These are phyloP conservation scores for Micromussa lordhowensis DNA, from an alignment of 92 coral and sea anemone species.

Conservation along the genomic window DNA sequence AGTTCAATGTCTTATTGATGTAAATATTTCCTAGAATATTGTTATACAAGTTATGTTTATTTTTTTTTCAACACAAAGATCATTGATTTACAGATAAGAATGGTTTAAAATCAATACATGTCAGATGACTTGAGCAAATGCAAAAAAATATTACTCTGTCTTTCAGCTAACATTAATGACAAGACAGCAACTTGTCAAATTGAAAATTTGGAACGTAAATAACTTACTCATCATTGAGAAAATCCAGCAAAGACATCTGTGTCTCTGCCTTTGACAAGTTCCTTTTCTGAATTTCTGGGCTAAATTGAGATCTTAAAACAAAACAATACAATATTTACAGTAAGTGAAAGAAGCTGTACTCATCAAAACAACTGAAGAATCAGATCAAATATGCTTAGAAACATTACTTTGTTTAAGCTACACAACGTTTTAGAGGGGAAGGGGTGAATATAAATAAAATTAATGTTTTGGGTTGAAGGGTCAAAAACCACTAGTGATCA, in stretches of 20 bases:
- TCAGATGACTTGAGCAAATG: not conserved
- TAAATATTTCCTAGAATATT: not conserved
- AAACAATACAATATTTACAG: not conserved
- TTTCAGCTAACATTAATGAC: not conserved
- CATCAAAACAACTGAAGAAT: not conserved
- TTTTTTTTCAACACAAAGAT: too few relatives aligned
- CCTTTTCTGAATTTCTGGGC: conserved; percentile 47
- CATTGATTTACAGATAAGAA: too few relatives aligned
- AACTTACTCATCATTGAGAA: conserved; percentile 78
- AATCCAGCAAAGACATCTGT: conserved; percentile 69
- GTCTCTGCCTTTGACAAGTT: conserved; percentile 63
- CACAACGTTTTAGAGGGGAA: too few relatives aligned
- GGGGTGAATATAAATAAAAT: not conserved
- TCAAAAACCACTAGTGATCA: too few relatives aligned
- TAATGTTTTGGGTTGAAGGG: too few relatives aligned
- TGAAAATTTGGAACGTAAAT: not conserved
- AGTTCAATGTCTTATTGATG: not conserved
- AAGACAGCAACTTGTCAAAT: not conserved
- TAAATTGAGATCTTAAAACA: conserved; percentile 28
- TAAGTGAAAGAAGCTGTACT: not conserved
- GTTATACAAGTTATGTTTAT: too few relatives aligned
- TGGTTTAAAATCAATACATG: too few relatives aligned
- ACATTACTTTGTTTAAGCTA: not conserved
- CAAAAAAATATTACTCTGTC: not conserved
- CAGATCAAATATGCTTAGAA: not conserved